These are phyloP conservation scores for Montipora sp. DNA, from an alignment of 64 coral and sea anemone genomes.

Conservation along the genomic window DNA sequence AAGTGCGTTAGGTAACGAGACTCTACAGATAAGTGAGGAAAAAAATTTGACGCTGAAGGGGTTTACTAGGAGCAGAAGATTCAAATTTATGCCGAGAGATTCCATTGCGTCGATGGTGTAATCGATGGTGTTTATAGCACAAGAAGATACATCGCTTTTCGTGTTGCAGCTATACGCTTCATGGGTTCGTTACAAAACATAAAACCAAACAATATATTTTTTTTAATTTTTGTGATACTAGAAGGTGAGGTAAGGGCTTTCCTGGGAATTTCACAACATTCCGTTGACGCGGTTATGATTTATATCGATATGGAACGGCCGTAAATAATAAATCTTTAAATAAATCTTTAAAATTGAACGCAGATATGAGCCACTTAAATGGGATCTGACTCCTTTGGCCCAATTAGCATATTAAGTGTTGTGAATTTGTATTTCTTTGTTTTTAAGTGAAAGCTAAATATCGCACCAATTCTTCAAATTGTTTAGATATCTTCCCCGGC, in stretches of 20 bases:
- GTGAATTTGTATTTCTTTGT: neutral
- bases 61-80: neutral
- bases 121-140: neutral
- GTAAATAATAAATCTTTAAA: no score
- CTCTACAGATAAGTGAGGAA: neutral
- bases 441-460: neutral
- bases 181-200: neutral
- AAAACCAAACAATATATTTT: neutral
- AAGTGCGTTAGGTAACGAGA: neutral
- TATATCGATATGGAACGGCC: no score
- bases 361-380: neutral
- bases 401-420: neutral
- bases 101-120: neutral
- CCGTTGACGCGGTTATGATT: no score
- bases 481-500: neutral
- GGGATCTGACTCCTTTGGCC: neutral
- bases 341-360: no score
- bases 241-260: neutral
- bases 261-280: no score
- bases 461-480: conserved; percentile 32
- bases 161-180: neutral
- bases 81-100: neutral
- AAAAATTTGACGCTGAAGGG: neutral
- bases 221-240: neutral
- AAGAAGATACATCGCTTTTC: neutral